phyloP scores from a whole-genome alignment of 2,888 invertebrate genomes.

The Rhorus exstirpatorius region DNA sequence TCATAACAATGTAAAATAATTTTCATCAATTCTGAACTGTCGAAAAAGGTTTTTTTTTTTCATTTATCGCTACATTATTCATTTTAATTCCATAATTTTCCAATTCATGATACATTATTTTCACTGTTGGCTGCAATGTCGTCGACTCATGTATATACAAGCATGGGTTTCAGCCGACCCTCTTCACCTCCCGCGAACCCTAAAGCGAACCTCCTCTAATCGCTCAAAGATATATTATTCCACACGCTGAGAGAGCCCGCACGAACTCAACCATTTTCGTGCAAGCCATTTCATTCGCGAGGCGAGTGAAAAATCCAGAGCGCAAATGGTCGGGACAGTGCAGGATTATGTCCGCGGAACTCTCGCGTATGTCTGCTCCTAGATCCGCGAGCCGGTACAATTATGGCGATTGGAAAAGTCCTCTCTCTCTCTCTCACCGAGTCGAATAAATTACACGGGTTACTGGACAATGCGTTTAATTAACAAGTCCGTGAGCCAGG shows the following conservation, averaged over 20 bases:
- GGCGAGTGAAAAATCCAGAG: constrained; percentile 23
- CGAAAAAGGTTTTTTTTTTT: too few species aligned
- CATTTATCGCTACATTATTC: too few species aligned
- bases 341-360: constrained; percentile 14
- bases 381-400: constrained; percentile 34
- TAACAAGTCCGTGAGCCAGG: constrained; percentile 58
- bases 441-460: constrained; percentile 68
- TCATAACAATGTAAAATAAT: too few species aligned
- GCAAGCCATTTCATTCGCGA: background rate
- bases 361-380: constrained; percentile 6
- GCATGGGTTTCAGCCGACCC: too few species aligned
- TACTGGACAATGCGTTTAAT: constrained; percentile 68
- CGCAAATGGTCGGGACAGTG: constrained; percentile 5
- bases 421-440: constrained; percentile 51
- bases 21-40: too few species aligned
- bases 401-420: constrained; percentile 61
- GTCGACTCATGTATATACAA: too few species aligned
- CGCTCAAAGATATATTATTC: background rate
- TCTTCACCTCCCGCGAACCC: too few species aligned
- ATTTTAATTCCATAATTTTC: too few species aligned
- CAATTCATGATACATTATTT: too few species aligned
- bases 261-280: background rate
- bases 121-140: too few species aligned
- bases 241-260: background rate
- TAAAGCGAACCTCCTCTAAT: too few species aligned